Evolutionary conservation across 2,888 invertebrate species (phyloP).

Genomic region (Andrena marginata): DNA sequence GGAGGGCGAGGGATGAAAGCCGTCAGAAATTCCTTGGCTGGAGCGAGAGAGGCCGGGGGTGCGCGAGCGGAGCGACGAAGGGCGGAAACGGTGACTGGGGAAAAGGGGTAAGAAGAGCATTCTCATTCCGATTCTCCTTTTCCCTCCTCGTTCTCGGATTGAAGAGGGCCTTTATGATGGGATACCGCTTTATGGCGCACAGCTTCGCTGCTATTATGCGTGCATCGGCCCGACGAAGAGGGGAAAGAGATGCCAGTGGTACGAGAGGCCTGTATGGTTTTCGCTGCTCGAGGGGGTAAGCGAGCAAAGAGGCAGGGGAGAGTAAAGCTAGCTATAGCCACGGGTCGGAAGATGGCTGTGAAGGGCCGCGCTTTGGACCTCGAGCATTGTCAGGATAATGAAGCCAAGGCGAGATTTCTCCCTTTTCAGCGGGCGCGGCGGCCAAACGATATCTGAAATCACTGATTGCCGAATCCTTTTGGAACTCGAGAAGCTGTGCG

Average conservation of each 20-base stretch:
- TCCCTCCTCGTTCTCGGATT: conserved; percentile 77
- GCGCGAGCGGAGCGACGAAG: conserved; percentile 2
- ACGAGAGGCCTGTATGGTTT: conserved; percentile 55
- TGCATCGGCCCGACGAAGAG: conserved; percentile 76
- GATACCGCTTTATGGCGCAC: conserved; percentile 79
- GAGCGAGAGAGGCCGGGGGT: neutral
- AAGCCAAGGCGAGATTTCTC: conserved; percentile 79
- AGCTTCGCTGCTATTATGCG: conserved; percentile 80
- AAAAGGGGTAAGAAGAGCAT: conserved; percentile 62
- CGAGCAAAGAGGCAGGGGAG: conserved; percentile 6
- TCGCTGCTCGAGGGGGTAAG: conserved; percentile 46
- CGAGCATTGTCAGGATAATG: conserved; percentile 78
- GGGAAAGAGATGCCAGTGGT: conserved; percentile 21
- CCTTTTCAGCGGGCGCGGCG: conserved; percentile 69
- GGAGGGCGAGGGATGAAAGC: neutral
- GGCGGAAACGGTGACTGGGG: conserved; percentile 18
- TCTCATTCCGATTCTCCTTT: conserved; percentile 80
- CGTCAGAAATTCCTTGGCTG: neutral
- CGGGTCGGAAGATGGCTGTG: conserved; percentile 44
- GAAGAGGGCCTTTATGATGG: conserved; percentile 81
- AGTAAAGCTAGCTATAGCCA: conserved; percentile 19
- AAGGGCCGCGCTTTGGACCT: conserved; percentile 66
- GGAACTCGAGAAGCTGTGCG: conserved; percentile 1
- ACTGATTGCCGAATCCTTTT: conserved; percentile 68
- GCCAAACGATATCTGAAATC: conserved; percentile 70